phyloP scores from a whole-genome alignment of 2,888 invertebrate species.

The Cactoblastis cactorum region DNA sequence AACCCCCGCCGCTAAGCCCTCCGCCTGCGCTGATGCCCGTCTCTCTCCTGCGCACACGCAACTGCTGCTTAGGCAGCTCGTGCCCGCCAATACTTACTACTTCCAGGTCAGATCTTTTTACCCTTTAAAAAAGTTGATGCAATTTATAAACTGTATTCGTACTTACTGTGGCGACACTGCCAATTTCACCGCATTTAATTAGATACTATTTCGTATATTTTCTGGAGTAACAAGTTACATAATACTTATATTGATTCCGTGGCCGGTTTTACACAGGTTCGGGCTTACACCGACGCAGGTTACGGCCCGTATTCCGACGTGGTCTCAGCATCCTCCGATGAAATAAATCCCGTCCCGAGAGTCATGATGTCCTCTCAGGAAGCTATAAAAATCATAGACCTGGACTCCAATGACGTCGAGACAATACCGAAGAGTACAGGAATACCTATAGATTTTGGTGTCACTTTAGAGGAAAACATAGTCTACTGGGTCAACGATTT shows the following conservation, averaged over 20 bases:
- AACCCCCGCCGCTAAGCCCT: slow-evolving; percentile 69
- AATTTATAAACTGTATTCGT: too few relatives aligned
- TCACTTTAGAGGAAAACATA: slow-evolving; percentile 84
- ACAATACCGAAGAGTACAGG: slow-evolving; percentile 82
- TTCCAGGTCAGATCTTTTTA: slow-evolving; percentile 73
- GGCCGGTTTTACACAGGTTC: slow-evolving; percentile 78
- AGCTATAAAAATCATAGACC: slow-evolving; percentile 85
- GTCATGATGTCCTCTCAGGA: slow-evolving; percentile 86
- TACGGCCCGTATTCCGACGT: slow-evolving; percentile 84
- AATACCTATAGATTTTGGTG: slow-evolving; percentile 84
- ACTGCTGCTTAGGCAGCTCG: slow-evolving; percentile 77
- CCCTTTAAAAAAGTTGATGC: too few relatives aligned
- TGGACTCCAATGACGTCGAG: slow-evolving; percentile 83
- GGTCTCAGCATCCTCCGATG: slow-evolving; percentile 80
- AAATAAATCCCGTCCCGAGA: slow-evolving; percentile 88
- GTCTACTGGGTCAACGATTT: slow-evolving; percentile 91
- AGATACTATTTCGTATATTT: too few relatives aligned
- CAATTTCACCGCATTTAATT: too few relatives aligned
- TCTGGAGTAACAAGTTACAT: too few relatives aligned
- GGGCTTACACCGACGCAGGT: slow-evolving; percentile 89
- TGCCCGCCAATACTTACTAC: slow-evolving; percentile 82
- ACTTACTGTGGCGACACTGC: too few relatives aligned
- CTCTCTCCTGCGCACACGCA: slow-evolving; percentile 75
- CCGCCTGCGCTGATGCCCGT: slow-evolving; percentile 75
- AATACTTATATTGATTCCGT: too few relatives aligned